Percentiles rank a stretch among this genome's conserved stretches.
Evolutionary conservation across 2,888 invertebrate species (phyloP).

Genomic region (Hartigia nigra): DNA sequence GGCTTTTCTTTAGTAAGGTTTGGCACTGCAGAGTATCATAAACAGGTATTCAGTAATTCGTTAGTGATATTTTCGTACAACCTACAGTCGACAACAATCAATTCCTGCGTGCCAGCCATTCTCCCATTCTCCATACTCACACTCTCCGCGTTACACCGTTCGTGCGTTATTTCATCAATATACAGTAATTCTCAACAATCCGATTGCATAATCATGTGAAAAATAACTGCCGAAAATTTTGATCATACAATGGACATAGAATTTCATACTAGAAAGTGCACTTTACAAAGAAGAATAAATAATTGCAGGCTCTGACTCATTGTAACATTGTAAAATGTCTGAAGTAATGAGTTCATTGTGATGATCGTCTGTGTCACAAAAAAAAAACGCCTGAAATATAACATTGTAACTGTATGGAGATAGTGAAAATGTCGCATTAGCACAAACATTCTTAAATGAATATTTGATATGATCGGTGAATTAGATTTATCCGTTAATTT

Average conservation of each 20-base stretch:
- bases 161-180: not conserved
- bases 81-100: not conserved
- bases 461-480: not conserved
- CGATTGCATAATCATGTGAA: not conserved
- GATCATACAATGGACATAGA: not conserved
- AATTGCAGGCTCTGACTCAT: too few relatives aligned
- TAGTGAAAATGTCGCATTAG: not conserved
- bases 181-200: not conserved
- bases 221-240: not conserved
- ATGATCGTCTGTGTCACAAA: too few relatives aligned
- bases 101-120: not conserved
- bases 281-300: too few relatives aligned
- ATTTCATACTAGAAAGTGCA: not conserved
- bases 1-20: not conserved
- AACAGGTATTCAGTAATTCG: constrained; percentile 1
- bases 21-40: not conserved
- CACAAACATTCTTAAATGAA: not conserved
- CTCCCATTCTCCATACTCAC: not conserved
- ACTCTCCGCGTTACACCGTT: not conserved
- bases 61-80: not conserved
- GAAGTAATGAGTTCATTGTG: too few relatives aligned
- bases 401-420: not conserved
- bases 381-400: not conserved
- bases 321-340: too few relatives aligned
- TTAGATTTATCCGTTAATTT: not conserved